Percentiles rank a stretch among this genome's conserved stretches.
These are phyloP conservation scores for Pelvicachromis taeniatus DNA, from an alignment of 2,113 vertebrate species.

Conservation along the genomic window DNA sequence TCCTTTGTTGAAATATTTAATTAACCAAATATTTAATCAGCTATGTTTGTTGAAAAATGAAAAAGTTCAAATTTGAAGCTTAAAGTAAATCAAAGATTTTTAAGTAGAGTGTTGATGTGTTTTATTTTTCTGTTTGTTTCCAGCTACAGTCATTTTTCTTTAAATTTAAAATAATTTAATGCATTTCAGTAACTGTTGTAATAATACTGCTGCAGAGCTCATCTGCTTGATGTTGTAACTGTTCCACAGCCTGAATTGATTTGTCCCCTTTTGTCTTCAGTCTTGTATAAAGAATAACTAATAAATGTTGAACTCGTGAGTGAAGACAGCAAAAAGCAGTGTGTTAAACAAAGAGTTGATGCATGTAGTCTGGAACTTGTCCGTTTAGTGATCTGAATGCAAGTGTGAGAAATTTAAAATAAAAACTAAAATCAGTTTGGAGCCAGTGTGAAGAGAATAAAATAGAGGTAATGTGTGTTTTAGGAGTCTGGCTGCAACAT, in stretches of 20 bases:
- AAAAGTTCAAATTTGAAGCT: accelerated
- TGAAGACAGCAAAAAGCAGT: background rate
- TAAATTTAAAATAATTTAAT: too few species aligned
- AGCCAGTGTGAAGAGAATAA: background rate
- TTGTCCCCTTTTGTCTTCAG: background rate
- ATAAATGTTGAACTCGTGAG: background rate
- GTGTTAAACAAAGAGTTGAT: background rate
- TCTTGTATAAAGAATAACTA: background rate
- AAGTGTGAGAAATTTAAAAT: background rate
- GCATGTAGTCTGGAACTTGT: background rate
- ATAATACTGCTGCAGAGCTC: too few species aligned
- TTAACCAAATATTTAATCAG: accelerated
- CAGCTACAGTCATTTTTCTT: too few species aligned
- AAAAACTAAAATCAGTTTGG: background rate
- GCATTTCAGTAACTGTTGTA: too few species aligned
- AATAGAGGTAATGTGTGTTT: too few species aligned
- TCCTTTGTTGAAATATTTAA: background rate
- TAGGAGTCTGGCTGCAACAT: too few species aligned
- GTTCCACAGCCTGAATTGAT: too few species aligned
- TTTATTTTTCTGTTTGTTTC: too few species aligned
- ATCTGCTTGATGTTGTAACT: too few species aligned
- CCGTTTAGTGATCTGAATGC: background rate
- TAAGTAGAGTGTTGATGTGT: too few species aligned
- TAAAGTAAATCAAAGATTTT: background rate
- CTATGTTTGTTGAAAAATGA: accelerated